A percentile compares a stretch with the other conserved stretches of the same genome.
These are phyloP conservation scores for Lepidocolaptes lacrymiger DNA, from an alignment of 2,797 vertebrate species.

Conservation along the genomic window DNA sequence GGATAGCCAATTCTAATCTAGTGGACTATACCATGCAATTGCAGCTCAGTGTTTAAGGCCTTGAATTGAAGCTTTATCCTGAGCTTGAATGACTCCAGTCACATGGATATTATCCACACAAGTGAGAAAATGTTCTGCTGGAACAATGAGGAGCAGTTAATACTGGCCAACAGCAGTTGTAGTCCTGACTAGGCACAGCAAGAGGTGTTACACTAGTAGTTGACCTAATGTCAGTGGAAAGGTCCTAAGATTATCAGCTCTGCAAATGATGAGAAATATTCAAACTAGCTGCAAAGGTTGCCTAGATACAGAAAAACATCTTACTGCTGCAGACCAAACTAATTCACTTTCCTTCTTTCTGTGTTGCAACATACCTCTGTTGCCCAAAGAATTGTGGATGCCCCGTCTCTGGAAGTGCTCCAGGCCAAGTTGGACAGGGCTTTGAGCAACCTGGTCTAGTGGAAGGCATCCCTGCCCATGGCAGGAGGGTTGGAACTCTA, in stretches of 20 bases:
- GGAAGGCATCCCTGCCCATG: neutral
- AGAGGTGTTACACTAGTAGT: neutral
- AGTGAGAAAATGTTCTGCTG: neutral
- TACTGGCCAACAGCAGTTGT: neutral
- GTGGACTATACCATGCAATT: neutral
- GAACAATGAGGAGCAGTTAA: neutral
- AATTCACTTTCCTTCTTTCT: neutral
- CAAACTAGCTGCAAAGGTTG: neutral
- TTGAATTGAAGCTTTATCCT: conserved; percentile 3
- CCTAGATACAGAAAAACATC: neutral
- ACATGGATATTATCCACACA: neutral
- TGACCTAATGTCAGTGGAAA: neutral
- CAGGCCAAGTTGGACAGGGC: neutral
- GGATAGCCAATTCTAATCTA: neutral
- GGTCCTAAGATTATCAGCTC: neutral
- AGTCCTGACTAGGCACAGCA: neutral
- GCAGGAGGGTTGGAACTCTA: neutral
- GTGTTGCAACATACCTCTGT: neutral
- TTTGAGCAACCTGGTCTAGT: neutral
- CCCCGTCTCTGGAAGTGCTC: neutral
- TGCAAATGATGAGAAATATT: neutral
- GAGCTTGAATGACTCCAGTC: neutral
- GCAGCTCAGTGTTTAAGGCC: neutral
- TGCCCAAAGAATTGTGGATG: neutral
- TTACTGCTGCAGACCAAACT: neutral